A percentile compares a stretch with the other conserved stretches of the same genome.
Conservation (phyloP, 1,140 invertebrate species). For the Riptortus pedestris region DNA sequence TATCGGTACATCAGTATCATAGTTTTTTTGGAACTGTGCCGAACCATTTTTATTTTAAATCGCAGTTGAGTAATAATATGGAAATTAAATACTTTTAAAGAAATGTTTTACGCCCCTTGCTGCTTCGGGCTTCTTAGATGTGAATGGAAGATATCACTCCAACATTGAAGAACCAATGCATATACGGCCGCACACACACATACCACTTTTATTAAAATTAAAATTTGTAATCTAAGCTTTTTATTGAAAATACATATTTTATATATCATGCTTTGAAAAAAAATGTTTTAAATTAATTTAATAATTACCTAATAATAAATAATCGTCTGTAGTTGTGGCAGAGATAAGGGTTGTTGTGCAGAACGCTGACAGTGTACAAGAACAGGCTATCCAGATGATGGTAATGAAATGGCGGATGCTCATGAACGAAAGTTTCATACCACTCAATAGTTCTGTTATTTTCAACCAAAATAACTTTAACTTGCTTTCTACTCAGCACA, state of each 20-base stretch:
- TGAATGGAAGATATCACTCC: no score
- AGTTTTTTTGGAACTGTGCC: no score
- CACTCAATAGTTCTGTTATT: neutral
- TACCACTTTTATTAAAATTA: neutral
- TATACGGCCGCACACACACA: neutral
- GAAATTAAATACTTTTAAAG: no score
- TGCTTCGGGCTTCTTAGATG: no score
- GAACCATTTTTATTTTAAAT: no score
- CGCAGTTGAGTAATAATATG: no score
- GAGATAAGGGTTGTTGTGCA: constrained; percentile 2
- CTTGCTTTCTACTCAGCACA: neutral
- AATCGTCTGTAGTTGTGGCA: neutral
- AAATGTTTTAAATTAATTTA: no score
- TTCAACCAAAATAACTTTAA: constrained; percentile 10
- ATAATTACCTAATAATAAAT: constrained; percentile 13
- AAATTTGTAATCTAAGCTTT: neutral
- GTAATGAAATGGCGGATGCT: neutral
- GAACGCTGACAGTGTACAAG: neutral
- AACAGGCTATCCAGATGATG: constrained; percentile 1
- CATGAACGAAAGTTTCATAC: neutral
- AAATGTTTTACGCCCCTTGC: no score
- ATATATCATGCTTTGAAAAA: no score
- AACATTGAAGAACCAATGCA: neutral
- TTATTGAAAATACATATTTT: no score
- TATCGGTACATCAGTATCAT: no score